phyloP scores from a whole-genome alignment of 2,888 invertebrate species.

The Ommatoiulus sabulosus region DNA sequence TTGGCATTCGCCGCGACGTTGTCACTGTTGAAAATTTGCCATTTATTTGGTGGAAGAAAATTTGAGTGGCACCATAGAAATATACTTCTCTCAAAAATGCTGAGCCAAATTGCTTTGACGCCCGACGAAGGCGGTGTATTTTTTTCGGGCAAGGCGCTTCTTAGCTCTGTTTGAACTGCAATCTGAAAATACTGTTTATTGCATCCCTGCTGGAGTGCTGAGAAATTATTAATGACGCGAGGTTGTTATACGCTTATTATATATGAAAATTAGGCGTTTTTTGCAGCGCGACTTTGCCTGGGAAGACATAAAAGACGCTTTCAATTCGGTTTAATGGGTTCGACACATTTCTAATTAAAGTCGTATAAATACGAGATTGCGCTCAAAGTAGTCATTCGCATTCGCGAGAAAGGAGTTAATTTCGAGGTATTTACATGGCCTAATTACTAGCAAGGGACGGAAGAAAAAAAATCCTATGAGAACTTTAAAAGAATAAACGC shows the following conservation, averaged over 20 bases:
- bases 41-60: slow-evolving; percentile 41
- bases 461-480: neutral
- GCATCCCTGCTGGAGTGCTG: slow-evolving; percentile 23
- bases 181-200: slow-evolving; percentile 39
- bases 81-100: neutral
- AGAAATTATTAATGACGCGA: slow-evolving; percentile 18
- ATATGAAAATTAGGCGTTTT: slow-evolving; percentile 38
- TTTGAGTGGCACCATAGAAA: slow-evolving; percentile 8
- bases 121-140: neutral
- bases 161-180: slow-evolving; percentile 32
- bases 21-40: slow-evolving; percentile 23
- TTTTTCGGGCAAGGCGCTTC: neutral
- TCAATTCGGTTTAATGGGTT: slow-evolving; percentile 25
- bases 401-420: neutral
- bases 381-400: neutral
- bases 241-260: slow-evolving; percentile 45
- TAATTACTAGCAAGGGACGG: neutral
- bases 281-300: neutral
- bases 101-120: slow-evolving; percentile 22
- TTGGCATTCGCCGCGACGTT: slow-evolving; percentile 30
- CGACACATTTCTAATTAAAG: slow-evolving; percentile 37
- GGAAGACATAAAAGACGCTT: slow-evolving; percentile 2
- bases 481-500: neutral
- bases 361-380: slow-evolving; percentile 26
- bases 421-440: neutral